Evolutionary conservation across 1,140 invertebrate genomes (phyloP).

Genomic region (Proctacanthus coquilletti): DNA sequence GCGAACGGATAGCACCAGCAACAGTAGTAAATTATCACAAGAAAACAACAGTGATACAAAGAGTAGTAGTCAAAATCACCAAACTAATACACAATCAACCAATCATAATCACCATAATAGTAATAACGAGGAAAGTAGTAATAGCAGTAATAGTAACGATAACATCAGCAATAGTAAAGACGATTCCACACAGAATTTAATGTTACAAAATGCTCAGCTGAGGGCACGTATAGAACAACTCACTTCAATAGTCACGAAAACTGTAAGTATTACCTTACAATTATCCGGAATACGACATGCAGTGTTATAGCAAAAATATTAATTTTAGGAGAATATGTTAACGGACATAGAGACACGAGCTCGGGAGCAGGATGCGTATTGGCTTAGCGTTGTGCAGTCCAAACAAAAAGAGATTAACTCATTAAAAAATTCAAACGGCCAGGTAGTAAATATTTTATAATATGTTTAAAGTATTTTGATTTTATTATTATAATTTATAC

Average conservation of each 20-base stretch:
- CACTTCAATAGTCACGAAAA: constrained; percentile 56
- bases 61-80: constrained; percentile 8
- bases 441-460: not conserved
- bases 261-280: constrained; percentile 34
- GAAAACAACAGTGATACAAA: constrained; percentile 11
- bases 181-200: constrained; percentile 23
- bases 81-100: constrained; percentile 8
- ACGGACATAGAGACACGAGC: constrained; percentile 22
- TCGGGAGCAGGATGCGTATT: constrained; percentile 25
- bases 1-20: constrained; percentile 10
- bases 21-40: constrained; percentile 30
- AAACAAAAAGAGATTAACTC: constrained; percentile 23
- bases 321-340: constrained; percentile 20
- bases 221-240: constrained; percentile 51
- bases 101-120: constrained; percentile 8
- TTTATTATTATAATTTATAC: too few relatives aligned
- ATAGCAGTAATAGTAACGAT: constrained; percentile 23
- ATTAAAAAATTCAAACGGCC: constrained; percentile 26
- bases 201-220: constrained; percentile 41
- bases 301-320: constrained; percentile 1
- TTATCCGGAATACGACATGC: not conserved
- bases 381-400: constrained; percentile 23
- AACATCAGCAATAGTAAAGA: constrained; percentile 16
- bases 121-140: constrained; percentile 7
- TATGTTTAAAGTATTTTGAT: too few relatives aligned